Evolutionary conservation across 64 coral and sea anemone species (phyloP).

Genomic region (Montipora foliosa): DNA sequence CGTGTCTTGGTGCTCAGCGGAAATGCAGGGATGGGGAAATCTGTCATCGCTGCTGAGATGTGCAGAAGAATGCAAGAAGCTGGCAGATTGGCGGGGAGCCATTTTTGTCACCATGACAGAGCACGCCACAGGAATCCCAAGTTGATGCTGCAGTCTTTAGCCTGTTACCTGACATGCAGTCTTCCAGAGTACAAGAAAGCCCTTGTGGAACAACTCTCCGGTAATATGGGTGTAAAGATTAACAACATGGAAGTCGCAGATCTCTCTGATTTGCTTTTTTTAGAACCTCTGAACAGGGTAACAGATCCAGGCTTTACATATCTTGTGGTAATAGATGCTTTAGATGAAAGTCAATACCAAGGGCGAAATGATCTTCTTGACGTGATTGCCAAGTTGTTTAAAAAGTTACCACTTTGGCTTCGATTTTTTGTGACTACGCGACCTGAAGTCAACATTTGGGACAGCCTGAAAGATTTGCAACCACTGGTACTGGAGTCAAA

Average conservation of each 20-base stretch:
- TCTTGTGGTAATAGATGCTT: conserved; percentile 53
- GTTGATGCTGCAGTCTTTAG: conserved; percentile 59
- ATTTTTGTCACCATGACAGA: conserved; percentile 55
- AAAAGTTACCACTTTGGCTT: conserved; percentile 24
- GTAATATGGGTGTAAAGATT: conserved; percentile 17
- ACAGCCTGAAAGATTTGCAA: neutral
- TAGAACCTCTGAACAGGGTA: conserved; percentile 19
- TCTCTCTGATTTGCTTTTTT: conserved; percentile 49
- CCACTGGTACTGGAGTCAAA: conserved; percentile 10
- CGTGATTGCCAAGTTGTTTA: neutral
- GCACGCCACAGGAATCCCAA: conserved; percentile 44
- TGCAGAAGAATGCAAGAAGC: conserved; percentile 43
- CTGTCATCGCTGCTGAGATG: conserved; percentile 21
- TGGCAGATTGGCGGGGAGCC: conserved; percentile 37
- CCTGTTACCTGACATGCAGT: conserved; percentile 6
- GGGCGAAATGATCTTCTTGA: conserved; percentile 23
- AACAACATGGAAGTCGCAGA: conserved; percentile 46
- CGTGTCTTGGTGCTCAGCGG: conserved; percentile 45
- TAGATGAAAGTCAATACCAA: conserved; percentile 60
- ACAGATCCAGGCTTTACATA: neutral
- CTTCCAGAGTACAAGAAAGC: conserved; percentile 45
- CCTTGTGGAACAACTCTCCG: conserved; percentile 13
- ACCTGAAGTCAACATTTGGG: conserved; percentile 3
- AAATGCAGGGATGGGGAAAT: conserved; percentile 57
- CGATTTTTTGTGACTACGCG: conserved; percentile 59